Evolutionary conservation across 1,140 invertebrate species (phyloP), one percentile per base, ranked within the genome.

Genomic region (Sycophaga agraensis): DNA sequence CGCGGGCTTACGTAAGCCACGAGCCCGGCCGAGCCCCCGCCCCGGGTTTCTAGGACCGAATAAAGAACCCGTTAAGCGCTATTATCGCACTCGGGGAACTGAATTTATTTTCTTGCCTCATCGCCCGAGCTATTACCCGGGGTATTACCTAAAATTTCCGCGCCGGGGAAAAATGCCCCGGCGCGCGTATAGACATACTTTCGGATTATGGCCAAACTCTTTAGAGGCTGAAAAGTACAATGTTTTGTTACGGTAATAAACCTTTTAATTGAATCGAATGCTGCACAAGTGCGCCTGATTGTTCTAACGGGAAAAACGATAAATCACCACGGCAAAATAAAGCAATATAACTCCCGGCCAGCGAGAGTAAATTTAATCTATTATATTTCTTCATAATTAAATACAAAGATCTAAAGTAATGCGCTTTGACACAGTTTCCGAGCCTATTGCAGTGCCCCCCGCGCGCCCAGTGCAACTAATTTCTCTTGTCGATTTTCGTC

Each of bases 241-340:
- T 43, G 26, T 43, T 55, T 43, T 31, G 40, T 31, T 31, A 7
- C 21, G 24, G 39, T 11, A 21, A 31, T 57, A 57, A 46, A 57
- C 24, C 42, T 35, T 45, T 57, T 37, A 46, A 57, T 57, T 57
- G 40, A 46, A 46, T 57, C 42, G 54, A n/a, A 4, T 22, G 21
- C 11, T 35, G 24, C 4, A 24, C 14, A 26, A 55, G 3, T 35
- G 14, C 43, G 22, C 19, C 43, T 22, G 24, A 17, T 39, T 49
- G 34, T 39, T 58, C 17, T 39, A 51, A 53, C 28, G 17, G 34
- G 39, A 58, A 37, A 53, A n/a, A 35, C 12, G n/a, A 24, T 58
- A 39, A 58, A 49, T 58, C 49, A 4, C 22, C 26, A 19, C 28
- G 45, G 28, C 34, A 58, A 49, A 49, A 63, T 49, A 8, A 22